Percentiles rank a stretch among this genome's conserved stretches.
These are phyloP conservation scores for Pelodiscus sinensis DNA, from an alignment of 2,113 vertebrate genomes.

Conservation along the genomic window DNA sequence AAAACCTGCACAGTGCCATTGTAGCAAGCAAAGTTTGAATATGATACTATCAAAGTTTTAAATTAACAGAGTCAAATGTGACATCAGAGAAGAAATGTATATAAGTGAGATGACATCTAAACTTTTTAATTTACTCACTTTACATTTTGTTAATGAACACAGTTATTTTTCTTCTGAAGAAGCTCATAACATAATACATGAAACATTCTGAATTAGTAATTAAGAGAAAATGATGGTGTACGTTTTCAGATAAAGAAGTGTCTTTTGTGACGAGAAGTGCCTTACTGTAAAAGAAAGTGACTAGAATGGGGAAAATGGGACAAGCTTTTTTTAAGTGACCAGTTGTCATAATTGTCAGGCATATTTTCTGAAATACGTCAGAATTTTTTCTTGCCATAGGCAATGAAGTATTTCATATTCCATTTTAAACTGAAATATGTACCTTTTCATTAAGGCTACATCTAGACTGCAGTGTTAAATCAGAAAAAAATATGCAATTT, in stretches of 20 bases:
- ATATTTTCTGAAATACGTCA: not conserved
- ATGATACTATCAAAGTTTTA: constrained; percentile 47
- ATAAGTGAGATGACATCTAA: constrained; percentile 29
- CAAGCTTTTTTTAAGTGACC: not conserved
- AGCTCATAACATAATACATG: not conserved
- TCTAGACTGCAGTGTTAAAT: too few relatives aligned
- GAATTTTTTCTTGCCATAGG: not conserved
- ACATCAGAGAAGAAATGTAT: constrained; percentile 49
- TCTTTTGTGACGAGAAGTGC: not conserved
- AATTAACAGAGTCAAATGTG: constrained; percentile 60
- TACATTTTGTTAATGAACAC: constrained; percentile 41
- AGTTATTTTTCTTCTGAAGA: constrained; percentile 21
- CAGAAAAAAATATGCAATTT: too few relatives aligned
- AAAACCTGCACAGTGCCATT: constrained; percentile 38
- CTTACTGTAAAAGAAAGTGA: not conserved
- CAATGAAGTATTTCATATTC: too few relatives aligned
- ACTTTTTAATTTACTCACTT: constrained; percentile 51
- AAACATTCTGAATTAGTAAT: not conserved
- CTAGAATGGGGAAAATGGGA: not conserved
- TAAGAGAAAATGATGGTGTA: constrained; percentile 13
- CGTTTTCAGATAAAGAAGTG: not conserved
- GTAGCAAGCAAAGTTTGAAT: constrained; percentile 61
- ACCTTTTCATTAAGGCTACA: not conserved
- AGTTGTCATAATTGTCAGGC: not conserved
- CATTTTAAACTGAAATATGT: not conserved